A percentile compares a stretch with the other conserved stretches of the same genome.
Evolutionary conservation across 2,113 vertebrate species (phyloP).

Genomic region (Odocoileus virginianus): DNA sequence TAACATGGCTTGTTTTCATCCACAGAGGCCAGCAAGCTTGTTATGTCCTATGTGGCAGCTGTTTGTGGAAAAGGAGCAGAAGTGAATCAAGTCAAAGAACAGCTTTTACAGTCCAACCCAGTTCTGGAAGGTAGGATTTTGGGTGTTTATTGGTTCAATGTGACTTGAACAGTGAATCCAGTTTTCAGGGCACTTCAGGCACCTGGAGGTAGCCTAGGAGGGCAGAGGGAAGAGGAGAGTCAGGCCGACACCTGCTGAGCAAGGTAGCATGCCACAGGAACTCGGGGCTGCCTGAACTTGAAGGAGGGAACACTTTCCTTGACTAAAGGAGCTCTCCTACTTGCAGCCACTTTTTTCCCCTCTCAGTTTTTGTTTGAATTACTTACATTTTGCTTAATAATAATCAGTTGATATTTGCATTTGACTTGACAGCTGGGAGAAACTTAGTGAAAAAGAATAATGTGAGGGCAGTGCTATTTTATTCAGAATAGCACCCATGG

Average conservation of each 20-base stretch:
- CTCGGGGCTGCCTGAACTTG: neutral
- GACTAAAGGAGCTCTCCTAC: neutral
- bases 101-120: constrained; percentile 98
- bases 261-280: neutral
- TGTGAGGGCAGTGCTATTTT: neutral
- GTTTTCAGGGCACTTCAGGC: neutral
- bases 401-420: neutral
- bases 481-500: neutral
- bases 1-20: neutral
- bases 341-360: neutral
- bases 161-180: neutral
- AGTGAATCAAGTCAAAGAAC: constrained; percentile 99
- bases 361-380: neutral
- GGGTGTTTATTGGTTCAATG: neutral
- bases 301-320: neutral
- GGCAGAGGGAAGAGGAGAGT: neutral
- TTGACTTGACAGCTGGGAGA: neutral
- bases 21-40: constrained; percentile 98
- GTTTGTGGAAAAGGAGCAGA: constrained; percentile 98
- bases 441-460: neutral
- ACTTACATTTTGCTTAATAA: neutral
- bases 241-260: neutral
- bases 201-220: neutral
- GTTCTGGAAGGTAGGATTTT: constrained; percentile 94
- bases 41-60: constrained; percentile 99